Evolutionary conservation across 2,113 vertebrate species (phyloP), one percentile per base, ranked within the genome.

Genomic region (Corythaixoides concolor): DNA sequence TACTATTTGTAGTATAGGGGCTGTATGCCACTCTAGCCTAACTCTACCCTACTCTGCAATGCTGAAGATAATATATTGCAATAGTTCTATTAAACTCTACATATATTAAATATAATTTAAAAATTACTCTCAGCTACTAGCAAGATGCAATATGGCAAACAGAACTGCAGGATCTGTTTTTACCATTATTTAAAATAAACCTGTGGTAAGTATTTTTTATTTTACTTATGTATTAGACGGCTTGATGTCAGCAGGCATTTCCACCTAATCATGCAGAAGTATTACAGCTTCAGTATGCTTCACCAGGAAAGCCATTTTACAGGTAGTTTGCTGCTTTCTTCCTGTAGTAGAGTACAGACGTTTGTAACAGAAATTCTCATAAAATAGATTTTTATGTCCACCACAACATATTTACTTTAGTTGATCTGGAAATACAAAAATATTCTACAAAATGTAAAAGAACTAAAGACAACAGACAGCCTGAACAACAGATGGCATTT

Each of bases 401-500:
- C 22, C 32, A 68, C 63, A 93, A 85, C 43, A 63, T 84, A 32
- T 70, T 91, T 94, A 90, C 28, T 88, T 77, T 28, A 87, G 66
- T 6, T 82, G 35, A 85, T 87, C 56, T 95, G 73, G 49, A 89
- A 95, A 93, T 21, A 74, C 30, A 85, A 39, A 90, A 82, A 72
- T n/a, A 74, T 21, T 56, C 82, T 64, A 87, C 62, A 47, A 70
- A 95, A 47, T 8, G 63, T 73, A 77, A 50, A 92, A 95, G 85
- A 88, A 53, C 80, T 26, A 30, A 89, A 87, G 76, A 92, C 66
- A 94, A 76, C 52, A 92, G 78, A 49, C 59, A 56, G 58, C 56
- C 70, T 95, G 84, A 96, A 37, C 32, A 43, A 94, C 88, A 95
- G 62, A 95, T 82, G 94, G 39, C 81, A 82, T 84, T 92, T 97